A percentile compares a stretch with the other conserved stretches of the same genome.
Conservation (phyloP, 2,113 vertebrate genomes). For the Tiliqua scincoides region DNA sequence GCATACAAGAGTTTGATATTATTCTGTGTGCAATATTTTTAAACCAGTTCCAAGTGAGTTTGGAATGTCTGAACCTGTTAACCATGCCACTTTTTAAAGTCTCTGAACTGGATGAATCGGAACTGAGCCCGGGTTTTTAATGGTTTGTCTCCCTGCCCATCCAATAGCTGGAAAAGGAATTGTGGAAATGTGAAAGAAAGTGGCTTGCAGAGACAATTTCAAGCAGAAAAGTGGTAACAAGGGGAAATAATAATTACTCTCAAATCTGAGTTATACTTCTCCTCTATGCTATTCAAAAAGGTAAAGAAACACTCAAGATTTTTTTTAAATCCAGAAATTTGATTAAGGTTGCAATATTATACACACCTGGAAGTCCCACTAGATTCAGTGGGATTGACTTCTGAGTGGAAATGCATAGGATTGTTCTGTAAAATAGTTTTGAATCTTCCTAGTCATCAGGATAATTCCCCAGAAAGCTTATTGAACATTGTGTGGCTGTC, state of each 20-base stretch:
- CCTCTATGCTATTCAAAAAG: neutral
- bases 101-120: no score
- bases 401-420: no score
- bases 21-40: no score
- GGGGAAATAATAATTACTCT: neutral
- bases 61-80: no score
- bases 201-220: neutral
- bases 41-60: no score
- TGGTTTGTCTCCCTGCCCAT: no score
- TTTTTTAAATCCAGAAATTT: conserved; percentile 23
- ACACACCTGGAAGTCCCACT: no score
- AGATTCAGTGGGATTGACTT: no score
- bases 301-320: neutral
- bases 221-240: neutral
- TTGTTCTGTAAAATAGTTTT: conserved; percentile 17
- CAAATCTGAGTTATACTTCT: neutral
- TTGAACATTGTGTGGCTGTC: conserved; percentile 54
- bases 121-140: no score
- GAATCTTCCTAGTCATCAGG: conserved; percentile 51
- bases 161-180: no score
- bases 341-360: neutral
- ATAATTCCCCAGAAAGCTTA: conserved; percentile 39
- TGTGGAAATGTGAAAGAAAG: conserved; percentile 1
- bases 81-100: no score
- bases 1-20: no score